A percentile compares a stretch with the other conserved stretches of the same genome.
Evolutionary conservation across 2,113 vertebrate species (phyloP).

Genomic region (Varanus salvator): DNA sequence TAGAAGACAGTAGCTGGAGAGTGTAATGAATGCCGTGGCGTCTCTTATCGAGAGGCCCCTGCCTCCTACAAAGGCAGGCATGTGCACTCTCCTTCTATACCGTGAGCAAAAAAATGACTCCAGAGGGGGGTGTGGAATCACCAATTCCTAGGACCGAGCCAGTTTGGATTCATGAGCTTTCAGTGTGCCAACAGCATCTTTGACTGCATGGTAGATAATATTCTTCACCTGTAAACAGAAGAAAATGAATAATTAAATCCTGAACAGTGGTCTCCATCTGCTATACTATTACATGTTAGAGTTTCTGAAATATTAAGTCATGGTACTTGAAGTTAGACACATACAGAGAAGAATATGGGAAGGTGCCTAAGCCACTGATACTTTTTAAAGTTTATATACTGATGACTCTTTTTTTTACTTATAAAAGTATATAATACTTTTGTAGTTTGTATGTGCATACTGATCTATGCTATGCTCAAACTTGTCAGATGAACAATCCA

Average conservation of each 20-base stretch:
- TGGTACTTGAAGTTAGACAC: neutral
- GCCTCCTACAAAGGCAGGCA: slow-evolving; percentile 70
- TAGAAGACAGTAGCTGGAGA: slow-evolving; percentile 80
- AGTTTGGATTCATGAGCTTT: slow-evolving; percentile 95
- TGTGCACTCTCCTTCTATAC: slow-evolving; percentile 72
- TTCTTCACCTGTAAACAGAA: slow-evolving; percentile 92
- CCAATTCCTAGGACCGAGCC: slow-evolving; percentile 87
- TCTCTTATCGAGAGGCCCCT: slow-evolving; percentile 73
- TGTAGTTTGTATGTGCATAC: neutral
- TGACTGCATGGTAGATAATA: slow-evolving; percentile 99
- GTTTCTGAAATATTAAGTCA: neutral
- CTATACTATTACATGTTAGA: slow-evolving; percentile 1
- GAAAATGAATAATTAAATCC: slow-evolving; percentile 29
- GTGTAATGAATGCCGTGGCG: slow-evolving; percentile 79
- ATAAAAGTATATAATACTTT: neutral
- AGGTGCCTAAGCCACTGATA: neutral
- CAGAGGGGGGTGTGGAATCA: slow-evolving; percentile 71
- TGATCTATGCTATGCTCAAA: neutral
- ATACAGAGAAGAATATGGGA: neutral
- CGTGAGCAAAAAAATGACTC: slow-evolving; percentile 74
- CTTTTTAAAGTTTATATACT: neutral
- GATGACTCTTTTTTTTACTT: neutral
- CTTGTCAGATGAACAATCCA: too few species aligned
- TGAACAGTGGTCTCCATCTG: neutral
- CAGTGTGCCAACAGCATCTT: slow-evolving; percentile 97